Conservation (phyloP, 2,797 vertebrate genomes). For the Eulemur coronatus region DNA sequence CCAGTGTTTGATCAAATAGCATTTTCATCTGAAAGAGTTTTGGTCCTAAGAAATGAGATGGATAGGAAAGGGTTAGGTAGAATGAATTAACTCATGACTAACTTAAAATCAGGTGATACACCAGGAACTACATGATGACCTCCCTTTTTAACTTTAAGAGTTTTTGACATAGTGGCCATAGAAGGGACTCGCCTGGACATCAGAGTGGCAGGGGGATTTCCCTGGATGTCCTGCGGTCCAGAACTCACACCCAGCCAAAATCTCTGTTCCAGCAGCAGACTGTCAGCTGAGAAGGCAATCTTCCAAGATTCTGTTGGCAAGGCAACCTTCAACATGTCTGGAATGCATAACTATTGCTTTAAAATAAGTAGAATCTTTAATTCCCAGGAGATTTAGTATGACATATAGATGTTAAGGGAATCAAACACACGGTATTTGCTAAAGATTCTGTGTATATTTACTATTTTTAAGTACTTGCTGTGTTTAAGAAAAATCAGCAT, state of each 20-base stretch:
- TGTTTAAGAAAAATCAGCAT: neutral
- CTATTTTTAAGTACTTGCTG: neutral
- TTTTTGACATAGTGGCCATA: neutral
- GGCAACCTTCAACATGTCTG: neutral
- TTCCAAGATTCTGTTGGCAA: slow-evolving; percentile 3
- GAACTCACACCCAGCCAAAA: neutral
- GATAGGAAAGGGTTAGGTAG: neutral
- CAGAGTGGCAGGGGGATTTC: neutral
- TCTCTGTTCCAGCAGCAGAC: neutral
- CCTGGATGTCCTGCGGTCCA: neutral
- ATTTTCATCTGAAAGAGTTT: neutral
- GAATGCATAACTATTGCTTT: neutral
- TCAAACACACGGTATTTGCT: neutral
- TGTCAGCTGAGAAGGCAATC: neutral
- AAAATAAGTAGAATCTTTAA: neutral
- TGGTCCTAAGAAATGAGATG: neutral
- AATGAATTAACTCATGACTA: neutral
- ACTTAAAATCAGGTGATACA: neutral
- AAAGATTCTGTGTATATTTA: slow-evolving; percentile 15
- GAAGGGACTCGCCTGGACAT: neutral
- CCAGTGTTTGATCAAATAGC: neutral
- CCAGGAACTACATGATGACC: neutral
- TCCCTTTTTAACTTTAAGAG: neutral
- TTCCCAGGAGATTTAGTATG: neutral
- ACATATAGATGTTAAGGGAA: neutral